Percentiles rank a stretch among this genome's conserved stretches.
Evolutionary conservation across 2,797 vertebrate genomes (phyloP).

Genomic region (Acanthurus lineatus): DNA sequence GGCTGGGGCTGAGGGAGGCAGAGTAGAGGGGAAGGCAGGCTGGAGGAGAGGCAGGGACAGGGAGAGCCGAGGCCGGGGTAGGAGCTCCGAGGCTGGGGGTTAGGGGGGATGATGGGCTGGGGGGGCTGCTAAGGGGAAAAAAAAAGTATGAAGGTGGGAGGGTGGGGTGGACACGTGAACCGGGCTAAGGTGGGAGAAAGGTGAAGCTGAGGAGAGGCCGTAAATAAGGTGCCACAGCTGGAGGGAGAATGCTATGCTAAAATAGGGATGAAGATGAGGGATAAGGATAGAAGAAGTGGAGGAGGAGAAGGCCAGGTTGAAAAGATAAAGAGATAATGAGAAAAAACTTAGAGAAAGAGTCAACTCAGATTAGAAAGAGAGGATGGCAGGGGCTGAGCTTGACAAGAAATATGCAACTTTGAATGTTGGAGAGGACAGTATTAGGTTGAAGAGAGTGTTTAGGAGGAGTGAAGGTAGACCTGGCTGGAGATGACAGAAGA

Average conservation of each 20-base stretch:
- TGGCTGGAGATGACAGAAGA: neutral
- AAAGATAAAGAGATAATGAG: neutral
- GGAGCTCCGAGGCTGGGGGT: slow-evolving; percentile 70
- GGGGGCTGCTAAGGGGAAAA: neutral
- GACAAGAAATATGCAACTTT: neutral
- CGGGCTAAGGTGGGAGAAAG: slow-evolving; percentile 25
- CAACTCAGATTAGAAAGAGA: neutral
- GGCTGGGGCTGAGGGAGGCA: slow-evolving; percentile 89
- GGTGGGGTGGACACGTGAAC: slow-evolving; percentile 3
- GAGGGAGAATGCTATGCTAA: slow-evolving; percentile 18
- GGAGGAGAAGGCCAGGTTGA: slow-evolving; percentile 15
- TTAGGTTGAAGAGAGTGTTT: neutral
- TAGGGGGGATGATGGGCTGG: slow-evolving; percentile 16
- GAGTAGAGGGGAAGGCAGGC: slow-evolving; percentile 71
- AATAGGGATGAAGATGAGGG: neutral
- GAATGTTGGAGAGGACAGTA: neutral
- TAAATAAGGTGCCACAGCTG: slow-evolving; percentile 3
- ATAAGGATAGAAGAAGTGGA: neutral
- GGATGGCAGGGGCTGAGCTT: neutral
- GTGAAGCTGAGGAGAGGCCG: slow-evolving; percentile 43
- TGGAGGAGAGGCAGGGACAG: slow-evolving; percentile 64
- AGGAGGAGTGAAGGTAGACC: neutral
- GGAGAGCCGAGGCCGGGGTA: slow-evolving; percentile 71
- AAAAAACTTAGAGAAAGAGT: neutral
- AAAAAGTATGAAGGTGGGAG: slow-evolving; percentile 6